A percentile compares a stretch with the other conserved stretches of the same genome.
phyloP scores from a whole-genome alignment of 2,797 vertebrate species.

The Echiichthys vipera region DNA sequence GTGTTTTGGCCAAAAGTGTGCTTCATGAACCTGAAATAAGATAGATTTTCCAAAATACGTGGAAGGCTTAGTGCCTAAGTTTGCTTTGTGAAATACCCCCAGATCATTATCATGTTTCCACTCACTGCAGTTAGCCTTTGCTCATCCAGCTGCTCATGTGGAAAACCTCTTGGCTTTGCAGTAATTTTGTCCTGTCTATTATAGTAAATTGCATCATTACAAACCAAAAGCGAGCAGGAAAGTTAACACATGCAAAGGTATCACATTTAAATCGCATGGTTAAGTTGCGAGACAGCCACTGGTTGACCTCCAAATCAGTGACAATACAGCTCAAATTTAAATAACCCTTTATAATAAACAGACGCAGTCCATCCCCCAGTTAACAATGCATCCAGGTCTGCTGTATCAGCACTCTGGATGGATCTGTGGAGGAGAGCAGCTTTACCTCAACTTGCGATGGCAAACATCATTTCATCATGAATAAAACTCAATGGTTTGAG shows the following conservation, averaged over 20 bases:
- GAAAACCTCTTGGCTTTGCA: constrained; percentile 51
- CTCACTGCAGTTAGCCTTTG: constrained; percentile 25
- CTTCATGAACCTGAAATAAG: neutral
- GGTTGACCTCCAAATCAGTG: constrained; percentile 51
- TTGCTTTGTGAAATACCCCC: neutral
- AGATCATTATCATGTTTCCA: constrained; percentile 23
- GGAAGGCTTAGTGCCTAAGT: neutral
- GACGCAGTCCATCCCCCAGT: constrained; percentile 47
- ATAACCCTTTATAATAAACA: constrained; percentile 56
- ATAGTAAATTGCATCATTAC: constrained; percentile 50
- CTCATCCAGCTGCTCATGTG: constrained; percentile 39
- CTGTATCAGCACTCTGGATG: constrained; percentile 58
- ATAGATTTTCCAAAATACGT: neutral
- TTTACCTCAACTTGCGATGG: constrained; percentile 32
- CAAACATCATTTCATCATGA: constrained; percentile 74
- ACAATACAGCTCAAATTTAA: constrained; percentile 37
- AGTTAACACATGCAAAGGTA: constrained; percentile 27
- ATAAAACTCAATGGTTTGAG: constrained; percentile 74
- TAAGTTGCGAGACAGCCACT: constrained; percentile 39
- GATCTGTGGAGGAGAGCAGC: constrained; percentile 40
- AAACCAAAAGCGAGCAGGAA: constrained; percentile 29
- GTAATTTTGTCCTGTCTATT: constrained; percentile 33
- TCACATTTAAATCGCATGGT: constrained; percentile 58
- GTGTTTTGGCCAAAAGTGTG: too few relatives aligned
- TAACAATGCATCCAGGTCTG: constrained; percentile 44